Conservation (phyloP, 2,797 vertebrate species). For the Hypotaenidia philippensis region DNA sequence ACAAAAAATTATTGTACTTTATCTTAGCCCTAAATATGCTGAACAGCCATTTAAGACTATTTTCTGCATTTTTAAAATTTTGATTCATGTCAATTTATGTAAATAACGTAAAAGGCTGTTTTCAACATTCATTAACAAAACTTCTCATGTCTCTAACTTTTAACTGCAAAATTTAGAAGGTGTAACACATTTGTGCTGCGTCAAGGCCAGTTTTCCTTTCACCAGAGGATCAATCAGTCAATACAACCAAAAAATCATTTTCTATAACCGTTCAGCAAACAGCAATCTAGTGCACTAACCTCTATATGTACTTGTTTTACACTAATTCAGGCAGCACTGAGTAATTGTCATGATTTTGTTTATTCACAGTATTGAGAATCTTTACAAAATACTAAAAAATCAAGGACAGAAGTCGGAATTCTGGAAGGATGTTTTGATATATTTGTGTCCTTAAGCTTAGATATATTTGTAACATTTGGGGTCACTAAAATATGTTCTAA, state of each 20-base stretch:
- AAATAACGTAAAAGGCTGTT: not conserved
- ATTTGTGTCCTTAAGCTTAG: not conserved
- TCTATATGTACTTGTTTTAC: fast-evolving
- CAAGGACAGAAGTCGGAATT: not conserved
- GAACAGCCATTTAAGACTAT: not conserved
- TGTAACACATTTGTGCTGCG: not conserved
- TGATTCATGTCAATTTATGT: not conserved
- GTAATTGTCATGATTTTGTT: not conserved
- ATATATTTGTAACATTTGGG: not conserved
- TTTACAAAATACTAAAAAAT: not conserved
- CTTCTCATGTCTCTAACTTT: not conserved
- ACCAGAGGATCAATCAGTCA: not conserved
- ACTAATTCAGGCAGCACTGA: not conserved
- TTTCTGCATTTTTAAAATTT: not conserved
- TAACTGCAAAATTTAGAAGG: not conserved
- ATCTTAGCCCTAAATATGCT: not conserved
- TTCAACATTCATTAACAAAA: not conserved
- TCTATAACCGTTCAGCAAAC: not conserved
- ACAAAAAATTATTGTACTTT: not conserved
- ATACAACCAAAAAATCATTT: not conserved
- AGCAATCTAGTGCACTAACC: not conserved
- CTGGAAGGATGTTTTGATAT: not conserved
- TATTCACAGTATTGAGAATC: not conserved
- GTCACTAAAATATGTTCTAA: not conserved
- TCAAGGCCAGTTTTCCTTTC: not conserved